Conservation (phyloP, 2,888 invertebrate genomes). For the Apantesis nais region DNA sequence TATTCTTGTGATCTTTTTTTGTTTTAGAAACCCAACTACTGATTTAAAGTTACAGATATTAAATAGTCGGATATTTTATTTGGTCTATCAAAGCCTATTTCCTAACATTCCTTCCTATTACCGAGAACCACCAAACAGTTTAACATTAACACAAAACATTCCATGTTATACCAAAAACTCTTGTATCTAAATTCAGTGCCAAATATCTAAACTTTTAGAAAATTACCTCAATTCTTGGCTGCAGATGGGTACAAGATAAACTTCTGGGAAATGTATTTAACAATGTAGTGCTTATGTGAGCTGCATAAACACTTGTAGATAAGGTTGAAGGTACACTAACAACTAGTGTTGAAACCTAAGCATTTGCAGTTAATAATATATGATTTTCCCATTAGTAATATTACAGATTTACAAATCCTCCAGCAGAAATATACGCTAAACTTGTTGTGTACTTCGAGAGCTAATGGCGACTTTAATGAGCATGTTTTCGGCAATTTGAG, state of each 20-base stretch:
- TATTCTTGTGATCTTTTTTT: too few species aligned
- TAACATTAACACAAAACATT: not conserved
- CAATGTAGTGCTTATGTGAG: not conserved
- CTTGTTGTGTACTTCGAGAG: not conserved
- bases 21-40: too few species aligned
- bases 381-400: constrained; percentile 2
- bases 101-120: not conserved
- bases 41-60: too few species aligned
- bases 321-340: not conserved
- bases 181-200: constrained; percentile 3
- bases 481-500: not conserved
- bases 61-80: not conserved
- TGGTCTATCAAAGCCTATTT: too few species aligned
- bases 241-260: not conserved
- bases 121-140: not conserved
- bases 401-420: not conserved
- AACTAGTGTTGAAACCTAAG: constrained; percentile 1
- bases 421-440: not conserved
- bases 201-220: not conserved
- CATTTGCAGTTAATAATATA: not conserved
- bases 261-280: not conserved
- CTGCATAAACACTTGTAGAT: constrained; percentile 1
- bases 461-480: not conserved
- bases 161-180: not conserved
- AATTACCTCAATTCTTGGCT: constrained; percentile 3